Conservation (phyloP, 2,888 invertebrate species). For the Cybosia mesomella region DNA sequence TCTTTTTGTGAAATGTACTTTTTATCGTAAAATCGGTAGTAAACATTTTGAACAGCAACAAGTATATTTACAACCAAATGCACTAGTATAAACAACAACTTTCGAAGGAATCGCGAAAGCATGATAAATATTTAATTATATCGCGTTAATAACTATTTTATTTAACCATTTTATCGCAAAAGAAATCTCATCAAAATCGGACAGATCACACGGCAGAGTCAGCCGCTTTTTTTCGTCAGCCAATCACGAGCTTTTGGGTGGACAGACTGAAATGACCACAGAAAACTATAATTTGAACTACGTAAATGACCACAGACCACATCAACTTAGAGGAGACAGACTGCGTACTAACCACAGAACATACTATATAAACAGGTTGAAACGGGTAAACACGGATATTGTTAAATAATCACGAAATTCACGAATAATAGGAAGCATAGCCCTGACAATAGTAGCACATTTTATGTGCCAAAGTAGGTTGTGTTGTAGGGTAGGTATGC, state of each 20-base stretch:
- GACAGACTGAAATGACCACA: conserved; percentile 51
- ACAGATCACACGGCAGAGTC: conserved; percentile 73
- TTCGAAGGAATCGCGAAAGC: conserved; percentile 75
- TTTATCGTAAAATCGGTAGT: conserved; percentile 68
- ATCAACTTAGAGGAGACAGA: neutral
- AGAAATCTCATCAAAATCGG: conserved; percentile 51
- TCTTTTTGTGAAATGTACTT: conserved; percentile 58
- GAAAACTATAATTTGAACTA: no score
- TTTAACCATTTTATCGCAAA: conserved; percentile 70
- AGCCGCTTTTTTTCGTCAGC: conserved; percentile 75
- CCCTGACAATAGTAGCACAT: no score
- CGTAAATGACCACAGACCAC: neutral
- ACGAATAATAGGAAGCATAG: no score
- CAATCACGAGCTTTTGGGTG: conserved; percentile 84
- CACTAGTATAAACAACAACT: conserved; percentile 72
- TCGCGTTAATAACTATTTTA: conserved; percentile 55
- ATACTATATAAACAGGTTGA: no score
- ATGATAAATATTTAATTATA: conserved; percentile 61
- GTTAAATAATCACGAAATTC: no score
- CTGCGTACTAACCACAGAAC: conserved; percentile 62
- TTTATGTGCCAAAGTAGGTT: no score
- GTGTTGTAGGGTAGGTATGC: no score
- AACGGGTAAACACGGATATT: no score
- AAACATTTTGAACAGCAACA: conserved; percentile 82
- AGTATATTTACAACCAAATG: conserved; percentile 79